These are phyloP conservation scores for Parapristionchus giblindavisi DNA, from an alignment of 2,888 invertebrate species.

Conservation along the genomic window DNA sequence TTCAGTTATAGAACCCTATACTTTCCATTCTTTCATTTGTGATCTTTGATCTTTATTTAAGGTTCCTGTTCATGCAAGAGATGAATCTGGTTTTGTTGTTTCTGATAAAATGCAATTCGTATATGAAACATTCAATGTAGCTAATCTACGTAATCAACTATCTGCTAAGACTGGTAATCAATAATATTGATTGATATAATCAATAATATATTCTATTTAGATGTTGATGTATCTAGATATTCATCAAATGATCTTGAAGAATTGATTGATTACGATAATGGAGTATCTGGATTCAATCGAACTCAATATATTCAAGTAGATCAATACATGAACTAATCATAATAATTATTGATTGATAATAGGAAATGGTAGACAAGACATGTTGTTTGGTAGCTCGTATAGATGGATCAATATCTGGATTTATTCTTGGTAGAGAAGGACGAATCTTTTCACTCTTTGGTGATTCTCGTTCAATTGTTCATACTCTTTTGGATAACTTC, in stretches of 20 bases:
- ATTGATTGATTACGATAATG: slow-evolving; percentile 58
- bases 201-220: slow-evolving; percentile 40
- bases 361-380: slow-evolving; percentile 22
- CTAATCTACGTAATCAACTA: slow-evolving; percentile 29
- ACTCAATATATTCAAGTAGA: slow-evolving; percentile 40
- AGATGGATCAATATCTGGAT: not conserved
- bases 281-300: slow-evolving; percentile 58
- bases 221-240: slow-evolving; percentile 46
- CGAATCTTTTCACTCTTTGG: slow-evolving; percentile 61
- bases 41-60: not conserved
- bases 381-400: slow-evolving; percentile 24
- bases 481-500: slow-evolving; percentile 57
- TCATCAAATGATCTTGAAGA: slow-evolving; percentile 50
- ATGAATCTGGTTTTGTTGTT: slow-evolving; percentile 67
- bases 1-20: not conserved
- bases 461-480: slow-evolving; percentile 59
- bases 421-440: slow-evolving; percentile 27
- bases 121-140: slow-evolving; percentile 21
- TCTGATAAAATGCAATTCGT: slow-evolving; percentile 59
- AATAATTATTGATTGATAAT: not conserved
- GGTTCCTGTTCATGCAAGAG: slow-evolving; percentile 47
- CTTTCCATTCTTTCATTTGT: not conserved
- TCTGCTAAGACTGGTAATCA: not conserved
- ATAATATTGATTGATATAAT: not conserved
- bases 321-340: not conserved